Evolutionary conservation across 1,140 invertebrate species (phyloP).

Genomic region (Phocides pigmalion): DNA sequence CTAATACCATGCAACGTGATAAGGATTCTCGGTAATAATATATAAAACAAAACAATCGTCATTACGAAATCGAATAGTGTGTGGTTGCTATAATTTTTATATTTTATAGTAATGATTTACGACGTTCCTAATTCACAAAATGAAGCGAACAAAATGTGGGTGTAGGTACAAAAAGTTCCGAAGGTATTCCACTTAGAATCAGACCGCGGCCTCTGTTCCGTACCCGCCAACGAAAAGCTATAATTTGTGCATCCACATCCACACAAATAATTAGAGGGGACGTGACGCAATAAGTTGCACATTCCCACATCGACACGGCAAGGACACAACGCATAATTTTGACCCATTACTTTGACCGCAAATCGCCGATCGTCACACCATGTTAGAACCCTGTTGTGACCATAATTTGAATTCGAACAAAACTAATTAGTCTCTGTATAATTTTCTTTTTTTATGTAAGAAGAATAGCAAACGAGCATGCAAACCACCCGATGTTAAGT

Average conservation of each 20-base stretch:
- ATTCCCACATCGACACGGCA: conserved; percentile 68
- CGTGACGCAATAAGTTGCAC: conserved; percentile 69
- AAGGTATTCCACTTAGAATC: conserved; percentile 45
- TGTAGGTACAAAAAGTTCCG: conserved; percentile 45
- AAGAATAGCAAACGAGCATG: no score
- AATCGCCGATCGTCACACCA: conserved; percentile 58
- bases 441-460: no score
- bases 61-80: not conserved
- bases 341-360: conserved; percentile 77
- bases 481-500: no score
- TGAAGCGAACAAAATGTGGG: conserved; percentile 8
- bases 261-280: conserved; percentile 69
- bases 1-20: not conserved
- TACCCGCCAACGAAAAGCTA: conserved; percentile 60
- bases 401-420: conserved; percentile 16
- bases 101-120: conserved; percentile 15
- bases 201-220: conserved; percentile 45
- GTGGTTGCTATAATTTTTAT: not conserved
- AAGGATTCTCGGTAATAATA: not conserved
- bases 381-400: conserved; percentile 30
- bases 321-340: conserved; percentile 75
- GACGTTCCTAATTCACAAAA: conserved; percentile 15
- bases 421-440: no score
- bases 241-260: conserved; percentile 78
- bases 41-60: not conserved